Percentiles rank a stretch among this genome's conserved stretches.
These are phyloP conservation scores for zebrafish (Danio rerio) DNA, from an alignment of 2,113 vertebrate genomes.

Conservation along the genomic window GRCz12tu NC_133181.1:37845501-37846000, in stretches of 20 bases:
- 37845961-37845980: background rate
- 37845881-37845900: background rate
- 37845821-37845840: conserved; percentile 16
- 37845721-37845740: background rate
- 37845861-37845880: conserved; percentile 24
- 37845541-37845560: background rate
- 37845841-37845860: background rate
- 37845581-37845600: background rate
- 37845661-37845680: background rate
- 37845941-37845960: background rate
- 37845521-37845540: too few relatives aligned
- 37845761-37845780: background rate
- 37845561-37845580: background rate
- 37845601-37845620: background rate
- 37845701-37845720: background rate
- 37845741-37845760: background rate
- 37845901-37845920: conserved; percentile 20
- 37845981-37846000: background rate
- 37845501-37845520: background rate
- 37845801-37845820: conserved; percentile 18
- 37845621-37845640: background rate
- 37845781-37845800: conserved; percentile 14
- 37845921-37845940: conserved; percentile 5
- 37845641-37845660: background rate
- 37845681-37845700: conserved; percentile 16